Base-by-base conservation (phyloP, 2,113 vertebrate genomes). In the Coracopsis vasa region DNA sequence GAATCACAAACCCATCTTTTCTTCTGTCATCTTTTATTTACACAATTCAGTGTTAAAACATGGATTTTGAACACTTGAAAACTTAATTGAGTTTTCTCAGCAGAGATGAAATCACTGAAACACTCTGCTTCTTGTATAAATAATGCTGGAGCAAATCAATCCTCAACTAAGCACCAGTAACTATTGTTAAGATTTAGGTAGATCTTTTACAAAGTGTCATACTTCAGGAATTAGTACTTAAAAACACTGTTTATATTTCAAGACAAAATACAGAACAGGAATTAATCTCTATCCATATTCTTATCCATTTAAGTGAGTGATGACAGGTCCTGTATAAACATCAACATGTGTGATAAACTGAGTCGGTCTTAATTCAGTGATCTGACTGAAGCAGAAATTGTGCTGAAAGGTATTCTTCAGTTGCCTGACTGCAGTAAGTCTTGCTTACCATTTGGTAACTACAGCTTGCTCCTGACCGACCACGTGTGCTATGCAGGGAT, bases 271-370 rank as follows among this genome's bases (percentile, higher is more conserved):
- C 28, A 83, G 92, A 83, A 45, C 35, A 86, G 61, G 79, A 92
- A 80, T 95, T 97, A 94, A 95, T 94, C 71, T 89, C 74, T 64
- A 83, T 56, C 78, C 91, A 71, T 92, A 88, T 60, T 84, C 72
- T 77, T 61, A 93, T 61, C 66, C 72, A 74, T 80, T 93, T 71
- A 92, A 95, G 88, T 54, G 73, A 81, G 86, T 90, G 96, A 95
- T 95, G 96, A 97, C 90, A 97, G 84, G 72, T 62, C 25, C 80
- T 92, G 29, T 82, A 95, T 90, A 92, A 97, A 94, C 80, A 94
- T 54, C 92, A 91, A 91, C 62, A 75, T 50, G 72, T 48, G 64
- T 51, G 74, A 92, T 81, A 88, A 88, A 75, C 45, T 1, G 3
- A 78, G 64, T 18, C 31, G 47, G 28, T 78, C 81, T 96, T 54